These are phyloP conservation scores for Typhlichthys eigenmanni DNA, from an alignment of 2,797 vertebrate genomes.

Conservation along the genomic window DNA sequence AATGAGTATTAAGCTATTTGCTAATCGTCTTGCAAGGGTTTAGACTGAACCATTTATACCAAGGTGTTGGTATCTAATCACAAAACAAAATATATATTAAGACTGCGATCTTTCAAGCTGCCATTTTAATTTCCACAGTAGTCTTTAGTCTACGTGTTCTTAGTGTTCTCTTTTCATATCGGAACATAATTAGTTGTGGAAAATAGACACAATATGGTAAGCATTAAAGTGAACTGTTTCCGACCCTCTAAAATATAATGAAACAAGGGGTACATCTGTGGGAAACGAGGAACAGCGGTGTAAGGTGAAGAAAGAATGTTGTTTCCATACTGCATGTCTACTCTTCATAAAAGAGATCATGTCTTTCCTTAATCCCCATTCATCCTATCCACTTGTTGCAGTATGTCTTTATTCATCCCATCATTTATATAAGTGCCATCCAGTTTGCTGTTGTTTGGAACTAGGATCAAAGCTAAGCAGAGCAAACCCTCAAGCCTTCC, in stretches of 20 bases:
- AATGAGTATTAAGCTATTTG: too few species aligned
- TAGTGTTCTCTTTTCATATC: too few species aligned
- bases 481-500: constrained; percentile 27
- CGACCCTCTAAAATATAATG: constrained; percentile 1
- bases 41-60: too few species aligned
- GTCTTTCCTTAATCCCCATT: constrained; percentile 4
- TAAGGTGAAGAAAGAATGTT: constrained; percentile 7
- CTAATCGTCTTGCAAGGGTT: too few species aligned
- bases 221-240: neutral
- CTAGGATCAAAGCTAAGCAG: constrained; percentile 51
- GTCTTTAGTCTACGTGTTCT: too few species aligned
- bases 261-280: neutral
- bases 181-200: too few species aligned
- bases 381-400: constrained; percentile 6
- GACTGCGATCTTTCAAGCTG: too few species aligned
- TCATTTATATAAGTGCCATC: constrained; percentile 8
- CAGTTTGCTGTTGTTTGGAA: constrained; percentile 38
- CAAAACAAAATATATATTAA: too few species aligned
- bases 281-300: neutral
- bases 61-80: too few species aligned
- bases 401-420: constrained; percentile 12
- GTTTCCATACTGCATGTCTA: constrained; percentile 41
- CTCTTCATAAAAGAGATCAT: constrained; percentile 1
- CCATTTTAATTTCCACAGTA: too few species aligned
- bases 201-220: too few species aligned